Evolutionary conservation across 1,140 invertebrate species (phyloP).

Genomic region (Sipha flava): DNA sequence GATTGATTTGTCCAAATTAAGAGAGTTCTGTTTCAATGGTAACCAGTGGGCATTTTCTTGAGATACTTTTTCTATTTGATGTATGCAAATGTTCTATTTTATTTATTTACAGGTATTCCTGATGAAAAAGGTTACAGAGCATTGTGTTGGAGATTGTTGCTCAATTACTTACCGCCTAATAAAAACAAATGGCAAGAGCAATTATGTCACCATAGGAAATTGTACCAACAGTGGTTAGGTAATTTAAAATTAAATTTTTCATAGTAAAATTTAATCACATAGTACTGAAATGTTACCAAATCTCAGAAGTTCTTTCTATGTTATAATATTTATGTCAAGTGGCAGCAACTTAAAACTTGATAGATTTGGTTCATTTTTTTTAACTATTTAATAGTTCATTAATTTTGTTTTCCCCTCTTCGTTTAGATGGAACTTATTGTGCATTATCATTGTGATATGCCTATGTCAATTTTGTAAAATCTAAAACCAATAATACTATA

Average conservation of each 20-base stretch:
- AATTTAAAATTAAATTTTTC: conserved; percentile 39
- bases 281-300: no score
- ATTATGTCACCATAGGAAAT: conserved; percentile 58
- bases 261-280: no score
- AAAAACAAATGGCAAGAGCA: conserved; percentile 56
- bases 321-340: no score
- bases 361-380: no score
- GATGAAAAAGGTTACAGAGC: conserved; percentile 67
- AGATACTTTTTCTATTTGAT: not conserved
- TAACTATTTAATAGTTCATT: no score
- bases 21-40: conserved; percentile 69
- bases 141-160: conserved; percentile 71
- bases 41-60: conserved; percentile 39
- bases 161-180: conserved; percentile 69
- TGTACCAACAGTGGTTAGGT: conserved; percentile 79
- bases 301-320: no score
- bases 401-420: no score
- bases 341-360: no score
- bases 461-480: no score
- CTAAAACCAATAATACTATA: no score
- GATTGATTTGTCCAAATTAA: conserved; percentile 57
- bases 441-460: no score
- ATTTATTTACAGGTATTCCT: conserved; percentile 59
- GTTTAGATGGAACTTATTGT: no score
- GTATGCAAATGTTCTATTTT: not conserved